Conservation (phyloP, 2,797 vertebrate species). For the Gambusia yucatana region DNA sequence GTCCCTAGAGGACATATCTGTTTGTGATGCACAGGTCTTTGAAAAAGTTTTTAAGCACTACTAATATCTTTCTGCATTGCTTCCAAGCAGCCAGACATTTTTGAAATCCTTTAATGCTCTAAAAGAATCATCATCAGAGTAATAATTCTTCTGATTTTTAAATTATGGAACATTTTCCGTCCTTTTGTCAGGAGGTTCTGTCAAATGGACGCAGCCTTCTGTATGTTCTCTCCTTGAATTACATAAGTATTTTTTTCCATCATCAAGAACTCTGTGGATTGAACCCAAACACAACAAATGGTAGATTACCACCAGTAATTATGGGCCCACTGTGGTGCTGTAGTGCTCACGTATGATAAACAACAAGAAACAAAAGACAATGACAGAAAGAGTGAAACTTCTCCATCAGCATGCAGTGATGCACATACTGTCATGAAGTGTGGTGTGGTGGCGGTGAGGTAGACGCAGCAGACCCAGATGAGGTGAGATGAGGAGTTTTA, state of each 20-base stretch:
- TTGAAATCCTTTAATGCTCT: neutral
- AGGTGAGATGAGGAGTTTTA: no score
- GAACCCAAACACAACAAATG: neutral
- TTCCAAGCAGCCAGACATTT: neutral
- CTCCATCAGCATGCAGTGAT: neutral
- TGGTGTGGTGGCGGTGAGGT: no score
- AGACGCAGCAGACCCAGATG: no score
- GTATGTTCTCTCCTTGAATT: neutral
- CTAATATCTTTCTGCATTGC: neutral
- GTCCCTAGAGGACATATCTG: conserved; percentile 41
- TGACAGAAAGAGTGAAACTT: neutral
- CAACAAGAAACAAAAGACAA: neutral
- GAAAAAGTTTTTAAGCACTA: conserved; percentile 24
- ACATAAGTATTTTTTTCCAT: neutral
- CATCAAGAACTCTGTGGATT: neutral
- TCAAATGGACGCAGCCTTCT: neutral
- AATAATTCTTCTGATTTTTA: neutral
- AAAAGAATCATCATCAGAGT: neutral
- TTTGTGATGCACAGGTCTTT: conserved; percentile 36
- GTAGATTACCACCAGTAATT: neutral
- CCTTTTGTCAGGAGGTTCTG: no score
- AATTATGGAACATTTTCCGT: neutral
- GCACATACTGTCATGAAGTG: no score
- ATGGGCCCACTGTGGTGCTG: neutral
- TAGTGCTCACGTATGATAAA: neutral